These are phyloP conservation scores for Aleadryas rufinucha DNA, from an alignment of 2,113 vertebrate species.

Conservation along the genomic window DNA sequence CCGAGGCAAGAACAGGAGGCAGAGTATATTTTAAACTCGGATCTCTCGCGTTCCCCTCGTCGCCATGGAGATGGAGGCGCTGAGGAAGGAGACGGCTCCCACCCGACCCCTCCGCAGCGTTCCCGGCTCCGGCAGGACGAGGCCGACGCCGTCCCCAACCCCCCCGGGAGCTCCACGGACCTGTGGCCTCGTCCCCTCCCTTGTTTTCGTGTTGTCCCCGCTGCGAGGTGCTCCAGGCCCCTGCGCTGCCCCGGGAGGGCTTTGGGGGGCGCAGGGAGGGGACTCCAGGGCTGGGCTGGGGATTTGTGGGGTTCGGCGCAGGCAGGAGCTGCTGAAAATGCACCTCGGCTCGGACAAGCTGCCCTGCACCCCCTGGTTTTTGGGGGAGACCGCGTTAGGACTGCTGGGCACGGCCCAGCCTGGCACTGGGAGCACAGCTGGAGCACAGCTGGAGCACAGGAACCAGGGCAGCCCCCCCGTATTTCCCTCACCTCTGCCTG, in stretches of 20 bases:
- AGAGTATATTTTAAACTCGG: slow-evolving; percentile 89
- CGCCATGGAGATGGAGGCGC: slow-evolving; percentile 19
- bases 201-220: neutral
- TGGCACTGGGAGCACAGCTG: neutral
- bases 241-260: neutral
- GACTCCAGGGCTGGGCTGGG: neutral
- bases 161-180: neutral
- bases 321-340: neutral
- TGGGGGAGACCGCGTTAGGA: neutral
- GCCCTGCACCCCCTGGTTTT: neutral
- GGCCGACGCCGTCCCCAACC: neutral
- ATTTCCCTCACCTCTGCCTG: neutral
- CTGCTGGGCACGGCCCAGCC: neutral
- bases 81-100: slow-evolving; percentile 8
- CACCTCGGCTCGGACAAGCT: neutral
- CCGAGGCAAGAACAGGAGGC: slow-evolving; percentile 90
- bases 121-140: neutral
- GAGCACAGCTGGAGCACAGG: neutral
- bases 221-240: neutral
- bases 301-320: neutral
- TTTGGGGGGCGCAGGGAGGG: neutral
- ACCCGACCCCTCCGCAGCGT: neutral
- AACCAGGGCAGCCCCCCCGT: neutral
- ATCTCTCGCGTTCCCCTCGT: neutral
- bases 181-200: neutral